Base-by-base conservation (phyloP, 1,140 invertebrate genomes). In the Limonius californicus region DNA sequence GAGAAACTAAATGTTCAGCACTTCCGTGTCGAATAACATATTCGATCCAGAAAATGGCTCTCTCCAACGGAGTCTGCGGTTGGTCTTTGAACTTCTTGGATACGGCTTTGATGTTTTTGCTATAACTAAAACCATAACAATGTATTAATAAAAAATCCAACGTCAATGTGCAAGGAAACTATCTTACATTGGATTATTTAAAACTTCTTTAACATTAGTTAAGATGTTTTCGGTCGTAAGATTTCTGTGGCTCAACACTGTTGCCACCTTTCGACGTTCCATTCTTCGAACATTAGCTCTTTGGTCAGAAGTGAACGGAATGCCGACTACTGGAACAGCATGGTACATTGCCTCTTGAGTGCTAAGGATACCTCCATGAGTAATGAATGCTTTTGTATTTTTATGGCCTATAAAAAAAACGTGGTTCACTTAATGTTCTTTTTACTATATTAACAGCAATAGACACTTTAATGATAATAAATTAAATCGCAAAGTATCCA, bases 31-130 rank as follows among this genome's bases (percentile, higher is more conserved):
- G 78, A 0, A 82, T 76, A 0, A 89, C 79, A 63, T 88, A 84
- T 71, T 90, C 88, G 0, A 82, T 78, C 85, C 87, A 89, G 74
- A 82, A 89, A 0, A 87, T 77, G 0, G 85, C 85, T 0, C 81
- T 82, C n/a, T 88, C 81, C 59, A 88, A 57, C 0, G 88, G 84
- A 1, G 72, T 72, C 12, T 77, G 68, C 11, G 80, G 81, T 42
- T 84, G 80, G 74, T 90, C 88, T n/a, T 77, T 73, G 72, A 85
- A 86, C 14, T 84, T 79, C 42, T 70, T 75, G 7, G 86, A 85
- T 11, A 85, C 70, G 16, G 65, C 71, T 2, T 72, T 70, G 0
- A 78, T 82, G 19, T 76, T 78, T 18, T 18, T 50, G 16, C 8
- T 50, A 12, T 50, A 50, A 50, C 45, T 50, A 50, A 16, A 50